phyloP scores from a whole-genome alignment of 30 jellyfish, hydroid and myxozoan species.

The Nemopilema nomurai region DNA sequence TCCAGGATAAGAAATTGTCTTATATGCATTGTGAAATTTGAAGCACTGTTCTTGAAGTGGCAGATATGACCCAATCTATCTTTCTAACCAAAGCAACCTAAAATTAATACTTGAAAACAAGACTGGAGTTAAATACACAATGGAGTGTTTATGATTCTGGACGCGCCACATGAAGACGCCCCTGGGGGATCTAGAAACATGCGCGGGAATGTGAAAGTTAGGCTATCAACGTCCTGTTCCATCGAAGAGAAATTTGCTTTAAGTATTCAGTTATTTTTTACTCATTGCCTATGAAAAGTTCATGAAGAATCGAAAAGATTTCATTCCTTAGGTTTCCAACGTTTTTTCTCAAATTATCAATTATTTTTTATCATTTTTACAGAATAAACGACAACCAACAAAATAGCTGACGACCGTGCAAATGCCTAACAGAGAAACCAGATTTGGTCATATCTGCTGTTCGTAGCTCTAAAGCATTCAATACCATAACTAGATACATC shows the following conservation, averaged over 20 bases:
- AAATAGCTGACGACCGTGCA: background rate
- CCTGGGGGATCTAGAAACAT: background rate
- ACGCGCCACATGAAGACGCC: conserved; percentile 22
- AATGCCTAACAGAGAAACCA: background rate
- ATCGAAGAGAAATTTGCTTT: background rate
- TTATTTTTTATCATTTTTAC: background rate
- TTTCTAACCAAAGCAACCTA: no score
- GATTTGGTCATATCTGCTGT: no score
- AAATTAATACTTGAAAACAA: no score
- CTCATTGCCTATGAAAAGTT: background rate
- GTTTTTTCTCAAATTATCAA: background rate
- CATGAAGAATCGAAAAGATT: background rate
- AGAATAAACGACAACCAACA: background rate
- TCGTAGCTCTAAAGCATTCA: background rate
- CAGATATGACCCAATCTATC: no score
- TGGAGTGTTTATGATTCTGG: no score
- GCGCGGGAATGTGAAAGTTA: background rate
- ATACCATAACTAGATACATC: background rate
- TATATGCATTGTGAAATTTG: no score
- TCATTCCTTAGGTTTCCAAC: background rate
- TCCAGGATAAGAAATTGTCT: no score
- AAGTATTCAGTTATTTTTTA: background rate
- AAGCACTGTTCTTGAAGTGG: no score
- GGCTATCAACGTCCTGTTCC: background rate
- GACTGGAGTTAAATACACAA: no score